Evolutionary conservation across 1,140 invertebrate species (phyloP), one percentile per base, ranked within the genome.

Genomic region (Eciton burchellii): DNA sequence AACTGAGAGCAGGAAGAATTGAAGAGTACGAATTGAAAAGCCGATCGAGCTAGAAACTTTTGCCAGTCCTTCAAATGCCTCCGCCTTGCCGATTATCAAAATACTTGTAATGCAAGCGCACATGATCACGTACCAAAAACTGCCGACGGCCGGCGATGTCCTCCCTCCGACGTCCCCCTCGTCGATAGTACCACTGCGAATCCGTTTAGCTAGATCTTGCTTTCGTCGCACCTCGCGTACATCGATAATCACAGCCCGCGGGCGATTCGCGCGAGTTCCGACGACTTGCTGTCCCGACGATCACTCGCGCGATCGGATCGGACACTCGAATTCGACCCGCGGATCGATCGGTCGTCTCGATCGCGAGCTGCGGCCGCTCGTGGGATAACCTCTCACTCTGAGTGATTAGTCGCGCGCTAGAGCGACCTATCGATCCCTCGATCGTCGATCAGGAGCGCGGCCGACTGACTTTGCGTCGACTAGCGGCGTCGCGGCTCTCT

Each of bases 91-190:
- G n/a, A 0, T 16, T 9, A 49, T 24, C 9, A 52, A 41, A 66
- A 16, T 54, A 19, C 52, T 6, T 19, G n/a, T 14, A 1, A 21
- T 0, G 12, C 14, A 8, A 66, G 52, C n/a, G 71, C 89, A 89
- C 87, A 89, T 89, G 89, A 84, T 63, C 57, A 90, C 91, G 35
- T 89, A 91, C 91, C 91, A 92, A 92, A 83, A 88, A 26, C 66
- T 82, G 83, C 86, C 86, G 87, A 83, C 86, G 83, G 87, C 83
- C 73, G 86, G 70, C 86, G 84, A 60, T 66, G 62, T 52, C 41
- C 49, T 57, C 59, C 74, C 29, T 56, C 21, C 70, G 54, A 49
- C 52, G 29, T 49, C 11, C 54, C 9, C 11, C 24, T 62, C 12
- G 63, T 2, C 47, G 8, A 9, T 54, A 43, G 43, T 68, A 76